Conservation (phyloP, 2,113 vertebrate species). For the Cyphomyrus plagiostoma region DNA sequence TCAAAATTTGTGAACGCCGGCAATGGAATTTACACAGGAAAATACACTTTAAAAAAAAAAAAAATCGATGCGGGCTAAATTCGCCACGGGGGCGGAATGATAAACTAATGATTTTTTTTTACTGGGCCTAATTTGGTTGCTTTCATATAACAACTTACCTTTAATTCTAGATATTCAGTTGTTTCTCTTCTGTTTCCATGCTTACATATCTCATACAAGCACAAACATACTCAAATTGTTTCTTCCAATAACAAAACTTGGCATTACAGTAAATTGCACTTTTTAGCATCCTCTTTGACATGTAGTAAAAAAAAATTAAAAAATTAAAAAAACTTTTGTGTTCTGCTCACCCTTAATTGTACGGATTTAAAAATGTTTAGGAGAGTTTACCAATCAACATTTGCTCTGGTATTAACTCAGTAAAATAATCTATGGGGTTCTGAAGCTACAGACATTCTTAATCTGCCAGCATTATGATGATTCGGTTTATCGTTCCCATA, state of each 20-base stretch:
- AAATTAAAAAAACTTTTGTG: neutral
- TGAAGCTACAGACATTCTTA: neutral
- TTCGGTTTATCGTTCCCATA: neutral
- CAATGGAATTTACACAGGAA: too few relatives aligned
- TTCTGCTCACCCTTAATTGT: neutral
- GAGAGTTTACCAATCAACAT: neutral
- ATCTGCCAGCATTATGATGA: neutral
- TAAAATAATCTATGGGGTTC: neutral
- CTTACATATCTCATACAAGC: neutral
- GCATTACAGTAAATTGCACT: neutral
- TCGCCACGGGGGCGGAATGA: too few relatives aligned
- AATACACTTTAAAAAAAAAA: too few relatives aligned
- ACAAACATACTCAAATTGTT: neutral
- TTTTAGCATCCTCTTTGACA: neutral
- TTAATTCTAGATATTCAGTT: neutral
- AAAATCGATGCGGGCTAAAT: too few relatives aligned
- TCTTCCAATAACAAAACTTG: neutral
- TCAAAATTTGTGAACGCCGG: too few relatives aligned
- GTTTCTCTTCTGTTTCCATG: neutral
- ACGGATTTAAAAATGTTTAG: constrained; percentile 3
- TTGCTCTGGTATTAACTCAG: constrained; percentile 1
- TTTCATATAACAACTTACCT: neutral
- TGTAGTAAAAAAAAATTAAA: neutral
- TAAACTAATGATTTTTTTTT: too few relatives aligned
- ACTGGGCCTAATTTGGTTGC: neutral